Conservation (phyloP, 1,140 invertebrate species). For the Gerris buenoi region DNA sequence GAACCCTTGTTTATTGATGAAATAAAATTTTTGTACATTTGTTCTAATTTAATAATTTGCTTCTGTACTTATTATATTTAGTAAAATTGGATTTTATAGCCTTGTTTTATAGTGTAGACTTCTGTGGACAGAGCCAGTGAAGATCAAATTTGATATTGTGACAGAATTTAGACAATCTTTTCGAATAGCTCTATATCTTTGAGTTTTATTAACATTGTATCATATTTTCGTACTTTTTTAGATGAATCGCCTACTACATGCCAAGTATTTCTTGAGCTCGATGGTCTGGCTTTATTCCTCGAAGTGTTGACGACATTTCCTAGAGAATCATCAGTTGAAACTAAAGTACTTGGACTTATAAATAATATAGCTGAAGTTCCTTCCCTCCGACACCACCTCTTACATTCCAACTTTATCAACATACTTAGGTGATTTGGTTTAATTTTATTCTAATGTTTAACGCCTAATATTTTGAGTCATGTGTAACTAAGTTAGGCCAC, state of each 20-base stretch:
- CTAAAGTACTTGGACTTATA: slow-evolving; percentile 61
- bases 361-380: slow-evolving; percentile 72
- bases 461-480: too few species aligned
- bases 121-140: slow-evolving; percentile 5
- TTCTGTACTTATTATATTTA: not conserved
- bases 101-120: too few species aligned
- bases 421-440: slow-evolving; percentile 35
- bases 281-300: slow-evolving; percentile 53
- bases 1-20: too few species aligned
- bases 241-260: slow-evolving; percentile 60
- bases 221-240: slow-evolving; percentile 19
- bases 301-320: slow-evolving; percentile 47
- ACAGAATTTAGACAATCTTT: not conserved
- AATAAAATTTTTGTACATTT: too few species aligned
- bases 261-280: slow-evolving; percentile 51
- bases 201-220: slow-evolving; percentile 6
- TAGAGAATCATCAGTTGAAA: slow-evolving; percentile 51
- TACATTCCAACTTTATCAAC: slow-evolving; percentile 46
- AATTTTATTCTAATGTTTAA: not conserved
- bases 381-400: slow-evolving; percentile 38
- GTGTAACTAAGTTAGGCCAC: too few species aligned
- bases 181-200: not conserved
- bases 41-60: too few species aligned
- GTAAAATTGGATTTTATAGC: not conserved
- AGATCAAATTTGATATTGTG: not conserved